Evolutionary conservation across 2,888 invertebrate species (phyloP), one percentile per base, ranked within the genome.

Genomic region (Orthonevra nobilis): DNA sequence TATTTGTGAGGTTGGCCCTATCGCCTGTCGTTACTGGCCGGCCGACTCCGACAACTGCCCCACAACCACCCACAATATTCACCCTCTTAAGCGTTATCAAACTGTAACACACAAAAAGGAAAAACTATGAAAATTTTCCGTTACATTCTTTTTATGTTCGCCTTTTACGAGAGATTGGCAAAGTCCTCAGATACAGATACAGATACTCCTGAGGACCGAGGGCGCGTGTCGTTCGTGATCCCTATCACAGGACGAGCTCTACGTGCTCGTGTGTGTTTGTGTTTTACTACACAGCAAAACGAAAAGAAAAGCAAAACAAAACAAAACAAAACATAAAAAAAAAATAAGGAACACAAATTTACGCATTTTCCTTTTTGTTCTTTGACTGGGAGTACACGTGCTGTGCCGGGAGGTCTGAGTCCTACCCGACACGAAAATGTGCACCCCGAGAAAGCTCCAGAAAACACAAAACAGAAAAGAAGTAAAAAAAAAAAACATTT

Each of bases 341-440:
- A 19, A 44, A 30, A 9, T 23, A 30, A n/a, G n/a, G n/a, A 28
- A 48, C n/a, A 48, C 19, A 58, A 56, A 36, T 56, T 0, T 56
- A 46, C 46, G 26, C 28, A 40, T 42, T 40, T 38, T 50, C 50
- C 3, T 34, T 32, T 34, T 46, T 26, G 46, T 46, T 44, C 32
- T 64, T 52, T 50, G 42, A 50, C 40, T 30, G 34, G 32, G 26
- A 42, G 52, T 64, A 42, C 64, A 64, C 52, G 50, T 64, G 64
- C 52, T 52, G 32, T 52, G 15, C 23, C 40, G 50, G 17, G 28
- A 20, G 28, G 50, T 36, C 50, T 40, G 14, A 20, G 6, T 20
- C 14, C 6, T 28, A 14, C 23, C 54, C n/a, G 38, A n/a, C 23
- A 42, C 20, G 12, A 20, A 12, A n/a, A n/a, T 23, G 42, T 12